phyloP scores from a whole-genome alignment of 2,797 vertebrate species.

The Margarornis squamiger region DNA sequence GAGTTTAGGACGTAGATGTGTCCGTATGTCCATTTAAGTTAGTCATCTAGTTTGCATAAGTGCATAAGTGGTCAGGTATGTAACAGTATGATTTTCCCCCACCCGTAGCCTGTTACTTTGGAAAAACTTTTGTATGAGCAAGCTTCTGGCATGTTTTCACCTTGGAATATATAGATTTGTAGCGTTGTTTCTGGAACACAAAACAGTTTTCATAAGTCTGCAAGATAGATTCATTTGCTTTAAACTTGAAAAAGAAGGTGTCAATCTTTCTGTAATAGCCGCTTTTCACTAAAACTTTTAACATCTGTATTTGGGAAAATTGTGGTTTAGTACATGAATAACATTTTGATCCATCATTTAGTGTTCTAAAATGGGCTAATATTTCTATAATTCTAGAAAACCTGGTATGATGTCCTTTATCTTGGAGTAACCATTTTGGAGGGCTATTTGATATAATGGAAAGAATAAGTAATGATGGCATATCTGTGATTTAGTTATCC shows the following conservation, averaged over 20 bases:
- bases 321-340: background rate
- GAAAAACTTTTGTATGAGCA: background rate
- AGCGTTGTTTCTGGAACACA: background rate
- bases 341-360: background rate
- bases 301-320: background rate
- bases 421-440: background rate
- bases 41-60: background rate
- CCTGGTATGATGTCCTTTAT: background rate
- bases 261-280: background rate
- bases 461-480: background rate
- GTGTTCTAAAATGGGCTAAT: background rate
- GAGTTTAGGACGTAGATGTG: background rate
- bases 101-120: background rate
- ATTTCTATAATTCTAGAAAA: background rate
- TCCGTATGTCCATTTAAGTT: background rate
- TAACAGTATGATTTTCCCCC: background rate
- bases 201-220: conserved; percentile 10
- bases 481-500: background rate
- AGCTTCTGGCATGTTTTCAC: background rate
- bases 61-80: background rate
- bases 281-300: background rate
- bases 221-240: background rate
- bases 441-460: background rate
- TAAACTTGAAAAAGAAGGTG: conserved; percentile 32
- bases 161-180: background rate